Conservation (phyloP, 2,113 vertebrate species). For the Hippocampus abdominalis region DNA sequence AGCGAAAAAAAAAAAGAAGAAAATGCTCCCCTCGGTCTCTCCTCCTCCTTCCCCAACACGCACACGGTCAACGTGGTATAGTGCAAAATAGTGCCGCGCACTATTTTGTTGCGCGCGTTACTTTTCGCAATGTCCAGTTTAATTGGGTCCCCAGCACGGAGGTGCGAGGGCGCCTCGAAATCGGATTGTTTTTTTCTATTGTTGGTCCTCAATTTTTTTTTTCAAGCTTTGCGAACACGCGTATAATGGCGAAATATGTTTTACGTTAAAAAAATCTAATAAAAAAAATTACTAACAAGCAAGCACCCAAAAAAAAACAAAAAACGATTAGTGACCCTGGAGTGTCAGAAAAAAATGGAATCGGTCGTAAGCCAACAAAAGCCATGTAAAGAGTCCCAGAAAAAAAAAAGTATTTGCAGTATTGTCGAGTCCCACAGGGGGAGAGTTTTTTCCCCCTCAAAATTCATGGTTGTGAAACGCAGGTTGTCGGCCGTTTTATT, state of each 20-base stretch:
- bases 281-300: neutral
- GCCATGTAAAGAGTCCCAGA: neutral
- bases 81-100: neutral
- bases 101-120: no score
- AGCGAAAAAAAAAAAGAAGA: constrained; percentile 21
- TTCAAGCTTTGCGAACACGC: no score
- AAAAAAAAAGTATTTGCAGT: neutral
- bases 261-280: no score
- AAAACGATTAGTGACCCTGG: neutral
- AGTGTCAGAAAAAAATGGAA: no score
- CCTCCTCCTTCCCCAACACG: neutral
- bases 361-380: no score
- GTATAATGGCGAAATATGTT: no score
- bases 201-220: no score
- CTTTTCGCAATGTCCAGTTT: no score
- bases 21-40: neutral
- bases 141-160: neutral
- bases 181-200: no score
- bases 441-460: neutral
- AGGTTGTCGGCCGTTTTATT: neutral
- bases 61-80: neutral
- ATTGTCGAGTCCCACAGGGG: neutral
- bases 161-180: neutral
- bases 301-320: neutral
- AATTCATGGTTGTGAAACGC: neutral